Base-by-base conservation (phyloP, 2,797 vertebrate genomes). In the Vespertilio murinus region DNA sequence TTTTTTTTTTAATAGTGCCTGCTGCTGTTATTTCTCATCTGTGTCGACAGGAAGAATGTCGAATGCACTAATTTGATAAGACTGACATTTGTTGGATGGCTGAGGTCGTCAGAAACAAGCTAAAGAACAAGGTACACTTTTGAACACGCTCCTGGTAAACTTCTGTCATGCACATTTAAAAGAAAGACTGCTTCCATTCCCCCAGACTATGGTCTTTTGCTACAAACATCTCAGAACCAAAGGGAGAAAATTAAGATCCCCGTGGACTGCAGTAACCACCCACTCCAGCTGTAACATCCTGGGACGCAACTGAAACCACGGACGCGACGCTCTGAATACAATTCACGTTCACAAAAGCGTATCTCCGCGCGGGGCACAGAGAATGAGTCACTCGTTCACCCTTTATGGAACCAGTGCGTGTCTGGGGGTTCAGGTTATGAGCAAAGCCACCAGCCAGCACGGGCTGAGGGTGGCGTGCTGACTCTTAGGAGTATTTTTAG, bases 201-300 rank as follows among this genome's bases (percentile, higher is more conserved):
- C 22, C 22, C 75, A 74, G 81, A 95, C 92, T 94, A 88, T 2
- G 7, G 5, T 54, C 93, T 96, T 94, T 93, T 74, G 70, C 69
- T 80, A 93, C 42, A 52, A 77, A 96, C 56, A 17, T 49, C 85
- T 92, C 88, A 77, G 77, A 95, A 84, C 0, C 88, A 88, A 96
- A 89, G 82, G 67, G 67, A 92, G 94, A 90, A 93, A 96, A 93
- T 94, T 73, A 69, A 59, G 45, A 94, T 78, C 47, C 94, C 84
- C 70, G 49, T 77, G 87, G 52, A 95, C 77, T 85, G 84, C 85
- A 93, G 90, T 49, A 90, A 74, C 79, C 79, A 94, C 79, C 79
- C 75, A 91, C 79, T 91, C 90, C 17, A 74, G 75, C 25, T 90
- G 85, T 47, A 94, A 8, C 52, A 84, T 92, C 95, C 97, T 79